phyloP scores from a whole-genome alignment of 2,113 vertebrate genomes.

The Saimiri boliviensis region DNA sequence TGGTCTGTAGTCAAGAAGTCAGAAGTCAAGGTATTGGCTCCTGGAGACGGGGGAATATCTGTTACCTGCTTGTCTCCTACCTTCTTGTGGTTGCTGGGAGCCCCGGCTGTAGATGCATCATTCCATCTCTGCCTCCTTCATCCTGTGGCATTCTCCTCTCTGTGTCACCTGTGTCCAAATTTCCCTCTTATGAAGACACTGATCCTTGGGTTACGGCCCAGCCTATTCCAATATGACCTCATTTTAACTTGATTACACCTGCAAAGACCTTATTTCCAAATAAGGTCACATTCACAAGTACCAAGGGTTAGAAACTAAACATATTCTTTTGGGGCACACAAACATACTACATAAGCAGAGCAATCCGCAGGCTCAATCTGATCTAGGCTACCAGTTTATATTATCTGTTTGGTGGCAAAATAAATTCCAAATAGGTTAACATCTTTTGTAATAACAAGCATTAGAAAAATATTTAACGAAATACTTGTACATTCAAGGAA shows the following conservation, averaged over 20 bases:
- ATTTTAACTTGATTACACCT: background rate
- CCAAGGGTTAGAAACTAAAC: background rate
- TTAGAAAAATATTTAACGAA: background rate
- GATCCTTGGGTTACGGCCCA: background rate
- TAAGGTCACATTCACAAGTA: background rate
- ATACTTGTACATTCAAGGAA: background rate
- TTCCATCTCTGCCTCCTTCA: background rate
- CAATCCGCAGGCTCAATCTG: background rate
- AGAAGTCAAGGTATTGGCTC: background rate
- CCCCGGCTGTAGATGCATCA: background rate
- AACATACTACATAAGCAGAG: background rate
- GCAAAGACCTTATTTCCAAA: background rate
- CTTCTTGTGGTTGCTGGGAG: background rate
- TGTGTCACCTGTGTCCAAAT: background rate
- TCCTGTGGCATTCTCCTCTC: background rate
- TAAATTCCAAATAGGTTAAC: background rate
- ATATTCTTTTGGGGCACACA: background rate
- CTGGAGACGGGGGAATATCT: background rate
- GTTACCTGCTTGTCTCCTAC: background rate
- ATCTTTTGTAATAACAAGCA: background rate
- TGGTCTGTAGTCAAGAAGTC: background rate
- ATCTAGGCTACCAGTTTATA: background rate
- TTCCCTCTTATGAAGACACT: background rate
- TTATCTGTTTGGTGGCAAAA: background rate
- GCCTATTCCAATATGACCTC: background rate